Percentiles rank a stretch among this genome's conserved stretches.
phyloP scores from a whole-genome alignment of 2,797 vertebrate species.

The Myripristis jacobus region DNA sequence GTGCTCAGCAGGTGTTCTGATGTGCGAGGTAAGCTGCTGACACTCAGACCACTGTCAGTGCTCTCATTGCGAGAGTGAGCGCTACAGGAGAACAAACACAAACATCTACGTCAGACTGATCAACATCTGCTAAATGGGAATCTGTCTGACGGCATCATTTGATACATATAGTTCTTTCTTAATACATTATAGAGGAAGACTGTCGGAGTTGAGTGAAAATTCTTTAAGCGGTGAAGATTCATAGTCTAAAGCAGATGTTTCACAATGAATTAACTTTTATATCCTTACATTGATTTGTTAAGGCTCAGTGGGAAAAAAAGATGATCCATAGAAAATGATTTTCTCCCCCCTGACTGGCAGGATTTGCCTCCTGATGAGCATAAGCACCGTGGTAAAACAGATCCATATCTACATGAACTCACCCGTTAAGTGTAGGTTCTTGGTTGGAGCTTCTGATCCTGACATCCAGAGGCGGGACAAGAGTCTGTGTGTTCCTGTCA shows the following conservation, averaged over 20 bases:
- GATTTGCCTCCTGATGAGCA: not conserved
- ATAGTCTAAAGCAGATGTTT: no score
- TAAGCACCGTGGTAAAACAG: not conserved
- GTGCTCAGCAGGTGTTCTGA: constrained; percentile 95
- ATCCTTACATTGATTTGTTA: no score
- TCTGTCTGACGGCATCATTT: not conserved
- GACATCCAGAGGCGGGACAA: constrained; percentile 89
- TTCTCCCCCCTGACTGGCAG: no score
- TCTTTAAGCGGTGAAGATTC: no score
- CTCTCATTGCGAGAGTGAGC: constrained; percentile 96
- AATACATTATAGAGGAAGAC: no score
- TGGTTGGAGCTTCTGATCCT: constrained; percentile 92
- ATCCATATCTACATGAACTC: constrained; percentile 54
- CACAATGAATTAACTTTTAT: no score
- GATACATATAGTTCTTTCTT: no score
- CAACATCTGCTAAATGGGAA: not conserved
- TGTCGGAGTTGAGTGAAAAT: no score
- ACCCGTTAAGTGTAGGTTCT: constrained; percentile 96
- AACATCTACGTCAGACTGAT: not conserved
- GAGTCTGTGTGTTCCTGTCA: constrained; percentile 89
- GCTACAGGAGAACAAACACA: constrained; percentile 73
- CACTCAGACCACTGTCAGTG: constrained; percentile 94
- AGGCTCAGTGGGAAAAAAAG: no score
- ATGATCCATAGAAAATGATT: no score
- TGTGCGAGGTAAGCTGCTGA: constrained; percentile 94